Conservation (phyloP, 2,888 invertebrate genomes). For the Callyntrura sp. region DNA sequence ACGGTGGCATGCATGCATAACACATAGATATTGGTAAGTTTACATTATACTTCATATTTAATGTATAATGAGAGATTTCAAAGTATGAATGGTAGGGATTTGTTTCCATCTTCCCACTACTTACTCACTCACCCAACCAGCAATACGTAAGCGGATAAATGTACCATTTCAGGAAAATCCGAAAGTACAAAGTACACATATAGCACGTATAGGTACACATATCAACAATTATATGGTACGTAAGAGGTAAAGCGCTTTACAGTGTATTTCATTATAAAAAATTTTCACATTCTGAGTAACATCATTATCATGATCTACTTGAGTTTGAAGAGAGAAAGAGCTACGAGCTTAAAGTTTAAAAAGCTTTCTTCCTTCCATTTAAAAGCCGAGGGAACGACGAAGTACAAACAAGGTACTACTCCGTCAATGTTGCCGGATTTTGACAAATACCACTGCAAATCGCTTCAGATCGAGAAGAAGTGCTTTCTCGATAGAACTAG, state of each 20-base stretch:
- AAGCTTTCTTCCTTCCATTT: neutral
- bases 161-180: no score
- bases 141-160: no score
- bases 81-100: neutral
- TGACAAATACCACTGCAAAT: neutral
- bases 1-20: slow-evolving; percentile 40
- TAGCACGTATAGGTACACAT: no score
- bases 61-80: slow-evolving; percentile 40
- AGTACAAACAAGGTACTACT: neutral
- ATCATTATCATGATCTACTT: slow-evolving; percentile 25
- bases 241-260: no score
- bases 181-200: no score
- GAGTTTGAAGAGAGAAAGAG: neutral
- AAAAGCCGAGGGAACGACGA: neutral
- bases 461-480: slow-evolving; percentile 3
- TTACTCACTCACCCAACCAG: no score
- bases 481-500: slow-evolving; percentile 17
- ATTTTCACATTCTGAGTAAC: no score
- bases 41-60: slow-evolving; percentile 58
- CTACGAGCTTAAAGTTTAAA: neutral
- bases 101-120: neutral
- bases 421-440: neutral
- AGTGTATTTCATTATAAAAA: no score
- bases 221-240: no score
- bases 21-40: slow-evolving; percentile 36